Percentiles rank a stretch among this genome's conserved stretches.
Conservation (phyloP, 2,113 vertebrate genomes). For the Megaceryle torquata region DNA sequence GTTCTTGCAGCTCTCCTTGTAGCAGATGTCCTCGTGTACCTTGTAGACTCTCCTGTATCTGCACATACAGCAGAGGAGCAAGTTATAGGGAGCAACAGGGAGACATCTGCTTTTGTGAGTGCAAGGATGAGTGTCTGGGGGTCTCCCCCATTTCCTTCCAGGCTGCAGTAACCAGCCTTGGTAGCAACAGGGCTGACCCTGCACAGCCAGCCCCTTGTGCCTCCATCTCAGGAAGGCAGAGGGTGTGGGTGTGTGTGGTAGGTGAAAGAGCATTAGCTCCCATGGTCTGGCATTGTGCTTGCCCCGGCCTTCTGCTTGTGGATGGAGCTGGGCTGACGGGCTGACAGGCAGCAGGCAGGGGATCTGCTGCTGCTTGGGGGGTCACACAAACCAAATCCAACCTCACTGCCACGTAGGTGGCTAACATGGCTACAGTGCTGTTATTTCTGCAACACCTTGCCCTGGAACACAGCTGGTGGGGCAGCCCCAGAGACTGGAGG, state of each 20-base stretch:
- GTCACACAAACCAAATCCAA: neutral
- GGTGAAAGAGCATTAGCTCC: neutral
- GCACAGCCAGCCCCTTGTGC: neutral
- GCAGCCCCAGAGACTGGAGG: neutral
- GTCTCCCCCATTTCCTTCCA: neutral
- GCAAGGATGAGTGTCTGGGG: neutral
- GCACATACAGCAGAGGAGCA: neutral
- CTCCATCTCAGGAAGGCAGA: rapidly evolving
- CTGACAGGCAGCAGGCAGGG: neutral
- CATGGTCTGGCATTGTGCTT: neutral
- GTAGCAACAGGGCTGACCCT: neutral
- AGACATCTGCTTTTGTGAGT: neutral
- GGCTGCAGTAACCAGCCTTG: neutral
- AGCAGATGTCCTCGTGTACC: constrained; percentile 88
- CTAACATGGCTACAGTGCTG: neutral
- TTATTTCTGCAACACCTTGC: neutral
- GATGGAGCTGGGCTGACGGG: neutral
- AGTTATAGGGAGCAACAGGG: neutral
- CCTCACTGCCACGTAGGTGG: rapidly evolving
- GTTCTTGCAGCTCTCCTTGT: constrained; percentile 88
- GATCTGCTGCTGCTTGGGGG: neutral
- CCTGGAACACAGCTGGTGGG: rapidly evolving
- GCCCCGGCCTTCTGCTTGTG: neutral
- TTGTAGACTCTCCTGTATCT: constrained; percentile 90
- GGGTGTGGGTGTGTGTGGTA: no score